Conservation (phyloP, 2,888 invertebrate genomes). For the Silvanus unidentatus region DNA sequence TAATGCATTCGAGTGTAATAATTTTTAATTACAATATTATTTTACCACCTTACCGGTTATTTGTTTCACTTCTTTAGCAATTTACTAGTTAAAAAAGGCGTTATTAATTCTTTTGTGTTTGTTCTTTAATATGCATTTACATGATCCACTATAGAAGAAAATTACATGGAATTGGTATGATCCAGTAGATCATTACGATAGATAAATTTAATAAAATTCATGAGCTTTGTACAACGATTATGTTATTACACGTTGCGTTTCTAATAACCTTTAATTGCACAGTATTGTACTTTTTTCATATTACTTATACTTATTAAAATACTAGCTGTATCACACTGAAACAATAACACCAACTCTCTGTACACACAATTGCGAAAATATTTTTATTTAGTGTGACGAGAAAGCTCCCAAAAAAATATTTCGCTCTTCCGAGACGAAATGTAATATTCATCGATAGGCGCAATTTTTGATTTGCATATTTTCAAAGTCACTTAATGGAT, state of each 20-base stretch:
- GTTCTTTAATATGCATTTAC: constrained; percentile 20
- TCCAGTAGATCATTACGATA: constrained; percentile 23
- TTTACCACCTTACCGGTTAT: constrained; percentile 15
- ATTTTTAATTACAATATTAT: constrained; percentile 14
- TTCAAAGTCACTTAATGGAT: too few relatives aligned
- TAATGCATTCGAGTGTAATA: constrained; percentile 4
- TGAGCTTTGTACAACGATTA: constrained; percentile 34
- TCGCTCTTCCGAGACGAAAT: background rate
- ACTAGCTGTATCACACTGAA: too few relatives aligned
- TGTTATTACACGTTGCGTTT: constrained; percentile 16
- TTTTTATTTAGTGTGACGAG: too few relatives aligned
- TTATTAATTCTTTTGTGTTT: constrained; percentile 21
- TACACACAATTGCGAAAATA: too few relatives aligned
- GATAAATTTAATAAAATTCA: constrained; percentile 34
- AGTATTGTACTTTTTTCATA: background rate
- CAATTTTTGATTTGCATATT: too few relatives aligned
- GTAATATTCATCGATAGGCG: too few relatives aligned
- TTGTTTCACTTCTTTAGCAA: constrained; percentile 23
- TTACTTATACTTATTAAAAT: background rate
- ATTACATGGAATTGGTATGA: constrained; percentile 21
- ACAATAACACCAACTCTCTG: too few relatives aligned
- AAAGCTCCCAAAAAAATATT: background rate
- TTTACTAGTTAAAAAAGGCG: constrained; percentile 18
- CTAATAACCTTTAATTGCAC: constrained; percentile 20
- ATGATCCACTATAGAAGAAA: constrained; percentile 20